Evolutionary conservation across 2,888 invertebrate genomes (phyloP).

Genomic region (Eudemis profundana): DNA sequence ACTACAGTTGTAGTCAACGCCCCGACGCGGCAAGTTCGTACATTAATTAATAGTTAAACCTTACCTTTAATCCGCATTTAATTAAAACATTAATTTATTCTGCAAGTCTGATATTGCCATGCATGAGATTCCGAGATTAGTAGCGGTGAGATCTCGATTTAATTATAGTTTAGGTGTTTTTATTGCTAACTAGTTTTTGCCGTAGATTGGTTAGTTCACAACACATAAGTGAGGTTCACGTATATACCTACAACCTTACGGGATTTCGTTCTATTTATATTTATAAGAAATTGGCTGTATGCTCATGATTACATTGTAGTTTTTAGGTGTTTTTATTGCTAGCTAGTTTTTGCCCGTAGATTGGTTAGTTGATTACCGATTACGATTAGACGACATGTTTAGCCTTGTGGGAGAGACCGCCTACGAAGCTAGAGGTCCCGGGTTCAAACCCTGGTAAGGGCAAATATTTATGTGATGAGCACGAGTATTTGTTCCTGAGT

Average conservation of each 20-base stretch:
- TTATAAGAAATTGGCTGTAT: no score
- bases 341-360: neutral
- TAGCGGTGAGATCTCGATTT: neutral
- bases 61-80: slow-evolving; percentile 15
- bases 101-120: slow-evolving; percentile 23
- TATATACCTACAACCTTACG: no score
- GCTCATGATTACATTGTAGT: slow-evolving; percentile 17
- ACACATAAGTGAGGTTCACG: no score
- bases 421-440: no score
- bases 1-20: neutral
- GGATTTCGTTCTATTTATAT: no score
- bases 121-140: slow-evolving; percentile 35
- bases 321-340: slow-evolving; percentile 12
- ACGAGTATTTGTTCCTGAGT: no score
- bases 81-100: slow-evolving; percentile 35
- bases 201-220: neutral
- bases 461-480: no score
- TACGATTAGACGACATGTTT: no score
- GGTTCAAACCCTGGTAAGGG: no score
- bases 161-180: slow-evolving; percentile 26
- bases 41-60: slow-evolving; percentile 31
- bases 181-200: neutral
- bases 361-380: no score
- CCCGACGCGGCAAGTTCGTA: slow-evolving; percentile 12
- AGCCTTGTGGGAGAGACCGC: no score